Percentiles rank a stretch among this genome's conserved stretches.
These are phyloP conservation scores for Neotragus moschatus DNA, from an alignment of 2,113 vertebrate species.

Conservation along the genomic window DNA sequence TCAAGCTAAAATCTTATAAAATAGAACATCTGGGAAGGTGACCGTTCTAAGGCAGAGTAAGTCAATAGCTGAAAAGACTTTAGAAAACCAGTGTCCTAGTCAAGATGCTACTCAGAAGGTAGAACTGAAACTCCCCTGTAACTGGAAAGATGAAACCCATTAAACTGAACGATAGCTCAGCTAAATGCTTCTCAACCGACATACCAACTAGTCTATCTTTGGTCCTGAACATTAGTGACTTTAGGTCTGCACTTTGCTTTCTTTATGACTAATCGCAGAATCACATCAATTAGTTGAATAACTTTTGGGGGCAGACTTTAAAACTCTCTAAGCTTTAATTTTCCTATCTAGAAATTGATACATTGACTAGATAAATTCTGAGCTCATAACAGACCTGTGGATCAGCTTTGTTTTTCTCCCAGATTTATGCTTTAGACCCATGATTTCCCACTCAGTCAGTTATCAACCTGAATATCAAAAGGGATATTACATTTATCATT, in stretches of 20 bases:
- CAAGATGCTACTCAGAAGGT: neutral
- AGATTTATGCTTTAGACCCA: neutral
- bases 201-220: neutral
- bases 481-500: neutral
- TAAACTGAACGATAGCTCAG: neutral
- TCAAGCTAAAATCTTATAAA: neutral
- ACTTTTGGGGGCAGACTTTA: neutral
- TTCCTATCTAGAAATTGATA: neutral
- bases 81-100: neutral
- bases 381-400: neutral
- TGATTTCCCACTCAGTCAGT: neutral
- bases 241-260: neutral
- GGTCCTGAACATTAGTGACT: neutral
- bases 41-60: neutral
- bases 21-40: neutral
- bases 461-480: neutral
- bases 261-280: neutral
- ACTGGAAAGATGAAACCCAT: neutral
- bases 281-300: slow-evolving; percentile 1
- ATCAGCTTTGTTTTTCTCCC: neutral
- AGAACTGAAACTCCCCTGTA: neutral
- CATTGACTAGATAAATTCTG: neutral
- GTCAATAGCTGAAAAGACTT: neutral
- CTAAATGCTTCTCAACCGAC: neutral
- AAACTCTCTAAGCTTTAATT: neutral